phyloP scores from a whole-genome alignment of 2,113 vertebrate species.

The Syngnathus typhle region DNA sequence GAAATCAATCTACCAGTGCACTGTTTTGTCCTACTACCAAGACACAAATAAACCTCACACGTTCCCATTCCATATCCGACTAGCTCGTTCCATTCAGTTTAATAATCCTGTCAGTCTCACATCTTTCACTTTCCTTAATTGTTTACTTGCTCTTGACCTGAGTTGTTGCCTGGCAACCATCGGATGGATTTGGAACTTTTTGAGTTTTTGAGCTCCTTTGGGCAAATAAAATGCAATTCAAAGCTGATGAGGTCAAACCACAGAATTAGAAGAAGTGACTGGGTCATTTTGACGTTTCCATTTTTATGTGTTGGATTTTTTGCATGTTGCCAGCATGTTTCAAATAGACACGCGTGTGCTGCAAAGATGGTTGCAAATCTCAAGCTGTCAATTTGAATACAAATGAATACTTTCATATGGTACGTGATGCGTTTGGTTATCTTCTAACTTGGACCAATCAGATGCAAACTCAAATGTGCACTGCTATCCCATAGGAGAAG shows the following conservation, averaged over 20 bases:
- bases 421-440: too few species aligned
- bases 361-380: too few species aligned
- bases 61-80: neutral
- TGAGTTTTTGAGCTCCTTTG: neutral
- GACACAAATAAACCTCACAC: too few species aligned
- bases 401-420: too few species aligned
- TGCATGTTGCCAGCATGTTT: neutral
- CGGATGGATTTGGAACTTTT: neutral
- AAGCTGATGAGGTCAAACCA: neutral
- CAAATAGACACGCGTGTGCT: neutral
- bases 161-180: conserved; percentile 1
- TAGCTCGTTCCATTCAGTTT: neutral
- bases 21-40: too few species aligned
- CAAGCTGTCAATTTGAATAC: too few species aligned
- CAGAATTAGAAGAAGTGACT: neutral
- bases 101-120: neutral
- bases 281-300: neutral
- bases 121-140: neutral
- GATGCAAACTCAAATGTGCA: too few species aligned
- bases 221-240: neutral
- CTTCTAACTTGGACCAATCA: too few species aligned
- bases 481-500: too few species aligned
- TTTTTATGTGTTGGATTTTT: neutral
- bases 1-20: too few species aligned
- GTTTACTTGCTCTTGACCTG: neutral